Percentiles rank a stretch among this genome's conserved stretches.
phyloP scores from a whole-genome alignment of 1,140 invertebrate genomes.

The Danaus plexippus region DNA sequence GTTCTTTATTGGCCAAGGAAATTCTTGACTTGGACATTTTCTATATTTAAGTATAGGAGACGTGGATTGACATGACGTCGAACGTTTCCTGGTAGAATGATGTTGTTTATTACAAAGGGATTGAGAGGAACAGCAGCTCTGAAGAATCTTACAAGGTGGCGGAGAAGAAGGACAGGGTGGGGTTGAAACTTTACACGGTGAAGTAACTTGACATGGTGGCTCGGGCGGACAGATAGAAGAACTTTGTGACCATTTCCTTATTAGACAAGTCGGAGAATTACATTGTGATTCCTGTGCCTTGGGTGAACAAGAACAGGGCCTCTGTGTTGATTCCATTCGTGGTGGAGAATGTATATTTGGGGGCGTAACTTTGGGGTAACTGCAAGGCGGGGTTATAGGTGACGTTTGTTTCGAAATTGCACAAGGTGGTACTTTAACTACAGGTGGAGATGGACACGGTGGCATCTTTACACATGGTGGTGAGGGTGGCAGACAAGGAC shows the following conservation, averaged over 20 bases:
- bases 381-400: neutral
- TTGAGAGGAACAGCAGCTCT: neutral
- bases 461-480: slow-evolving; percentile 2
- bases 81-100: neutral
- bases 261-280: slow-evolving; percentile 3
- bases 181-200: neutral
- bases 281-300: neutral
- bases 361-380: slow-evolving; percentile 9
- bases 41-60: neutral
- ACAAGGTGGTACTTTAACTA: neutral
- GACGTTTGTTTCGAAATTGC: neutral
- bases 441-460: slow-evolving; percentile 5
- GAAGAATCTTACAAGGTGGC: too few species aligned
- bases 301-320: slow-evolving; percentile 3
- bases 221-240: neutral
- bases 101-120: slow-evolving; percentile 3
- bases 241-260: neutral
- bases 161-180: too few species aligned
- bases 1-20: slow-evolving; percentile 14
- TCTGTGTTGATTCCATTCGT: neutral
- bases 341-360: slow-evolving; percentile 2
- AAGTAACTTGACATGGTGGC: neutral
- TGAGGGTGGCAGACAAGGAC: slow-evolving; percentile 2
- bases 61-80: neutral
- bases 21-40: slow-evolving; percentile 11